Evolutionary conservation across 2,888 invertebrate species (phyloP), one percentile per base, ranked within the genome.

Genomic region (Metalampra italica): DNA sequence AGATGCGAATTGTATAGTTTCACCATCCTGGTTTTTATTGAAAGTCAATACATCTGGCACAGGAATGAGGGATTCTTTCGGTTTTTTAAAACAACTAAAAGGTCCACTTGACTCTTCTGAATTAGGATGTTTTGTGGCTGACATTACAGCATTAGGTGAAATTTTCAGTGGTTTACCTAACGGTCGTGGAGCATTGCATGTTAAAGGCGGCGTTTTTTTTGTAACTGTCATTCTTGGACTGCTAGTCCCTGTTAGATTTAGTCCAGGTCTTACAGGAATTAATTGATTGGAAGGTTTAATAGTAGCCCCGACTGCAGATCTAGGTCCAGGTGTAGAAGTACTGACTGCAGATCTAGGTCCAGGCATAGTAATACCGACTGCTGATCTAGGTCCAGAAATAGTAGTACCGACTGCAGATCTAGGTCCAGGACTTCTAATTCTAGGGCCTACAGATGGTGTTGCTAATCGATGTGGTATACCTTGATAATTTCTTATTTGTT

Each of bases 31-130:
- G 38, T 52, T 62, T 38, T 50, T 57, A n/a, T 50, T 63, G 34
- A 67, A 64, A 12, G 52, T 48, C 1, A 71, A 57, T 43, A 76
- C 54, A 49, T 82, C 83, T 36, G 74, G 59, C 29, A 62, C 68
- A 4, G 79, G 74, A 46, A 78, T 72, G 4, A 81, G 61, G 7
- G 81, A 78, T 54, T 87, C 85, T 57, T 84, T 87, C 11, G 82
- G 76, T 58, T 82, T 87, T 60, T 88, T 89, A 54, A 87, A 85
- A 63, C 81, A 82, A 64, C 80, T 81, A 45, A 84, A 85, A 43
- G 78, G 81, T 9, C 78, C 80, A 7, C 64, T 50, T 3, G 56
- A 29, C 37, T 78, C 73, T 50, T 82, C 75, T 1, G 65, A 50
- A 43, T 55, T 60, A 13, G 74, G 55, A 37, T 81, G 75, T 64